Evolutionary conservation across 2,113 vertebrate species (phyloP).

Genomic region (Rattus norvegicus): DNA sequence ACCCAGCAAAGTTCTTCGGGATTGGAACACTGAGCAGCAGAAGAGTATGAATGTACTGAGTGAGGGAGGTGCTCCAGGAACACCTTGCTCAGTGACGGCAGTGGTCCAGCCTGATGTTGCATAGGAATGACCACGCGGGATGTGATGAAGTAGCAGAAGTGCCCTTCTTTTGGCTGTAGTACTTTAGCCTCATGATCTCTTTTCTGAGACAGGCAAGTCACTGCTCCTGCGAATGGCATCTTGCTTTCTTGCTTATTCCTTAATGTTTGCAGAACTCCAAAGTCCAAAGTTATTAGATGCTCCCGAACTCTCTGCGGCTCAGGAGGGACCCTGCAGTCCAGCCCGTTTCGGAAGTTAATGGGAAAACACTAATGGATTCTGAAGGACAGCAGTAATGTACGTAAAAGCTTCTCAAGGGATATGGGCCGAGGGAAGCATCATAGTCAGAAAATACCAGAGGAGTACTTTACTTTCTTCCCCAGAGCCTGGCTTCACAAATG

Average conservation of each 20-base stretch:
- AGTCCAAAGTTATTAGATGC: constrained; percentile 42
- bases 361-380: constrained; percentile 74
- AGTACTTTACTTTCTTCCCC: background rate
- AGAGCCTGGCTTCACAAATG: background rate
- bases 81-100: background rate
- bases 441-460: background rate
- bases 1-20: background rate
- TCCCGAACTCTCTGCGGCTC: constrained; percentile 50
- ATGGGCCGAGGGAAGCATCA: background rate
- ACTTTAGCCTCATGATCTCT: background rate
- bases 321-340: constrained; percentile 58
- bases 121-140: background rate
- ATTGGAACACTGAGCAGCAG: background rate
- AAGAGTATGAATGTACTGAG: fast-evolving
- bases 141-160: too few species aligned
- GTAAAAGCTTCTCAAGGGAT: constrained; percentile 21
- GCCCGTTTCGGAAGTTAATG: constrained; percentile 75
- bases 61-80: too few species aligned
- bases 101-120: background rate
- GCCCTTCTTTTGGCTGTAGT: background rate
- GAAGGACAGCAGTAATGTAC: constrained; percentile 51
- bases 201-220: background rate
- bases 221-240: background rate
- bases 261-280: background rate
- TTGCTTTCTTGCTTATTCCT: background rate